Evolutionary conservation across 1,140 invertebrate species (phyloP).

Genomic region (Hyposmocoma kahamanoa): DNA sequence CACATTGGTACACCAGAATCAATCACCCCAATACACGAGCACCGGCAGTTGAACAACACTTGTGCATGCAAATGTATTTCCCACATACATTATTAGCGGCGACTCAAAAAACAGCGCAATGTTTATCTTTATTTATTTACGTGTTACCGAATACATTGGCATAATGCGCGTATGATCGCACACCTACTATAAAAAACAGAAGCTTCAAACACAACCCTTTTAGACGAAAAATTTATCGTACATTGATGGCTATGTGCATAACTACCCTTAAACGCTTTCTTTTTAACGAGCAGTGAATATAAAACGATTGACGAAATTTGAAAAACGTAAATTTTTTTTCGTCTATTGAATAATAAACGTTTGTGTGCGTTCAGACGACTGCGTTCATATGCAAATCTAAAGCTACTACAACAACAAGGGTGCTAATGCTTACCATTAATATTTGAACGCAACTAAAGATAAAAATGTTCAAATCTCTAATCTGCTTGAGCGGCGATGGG

Average conservation of each 20-base stretch:
- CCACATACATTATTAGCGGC: conserved; percentile 10
- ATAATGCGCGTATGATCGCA: conserved; percentile 49
- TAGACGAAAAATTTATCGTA: no score
- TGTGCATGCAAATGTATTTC: conserved; percentile 12
- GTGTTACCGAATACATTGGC: conserved; percentile 54
- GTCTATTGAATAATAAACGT: no score
- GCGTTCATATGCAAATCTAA: conserved; percentile 56
- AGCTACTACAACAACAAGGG: conserved; percentile 58
- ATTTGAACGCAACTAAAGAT: conserved; percentile 59
- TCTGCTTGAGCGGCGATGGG: conserved; percentile 25
- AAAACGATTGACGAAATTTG: no score
- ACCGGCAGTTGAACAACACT: conserved; percentile 5
- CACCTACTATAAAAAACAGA: no score
- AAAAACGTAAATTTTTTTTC: no score
- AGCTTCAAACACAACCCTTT: no score
- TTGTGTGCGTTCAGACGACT: no score
- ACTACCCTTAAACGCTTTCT: no score
- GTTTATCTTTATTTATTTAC: conserved; percentile 66
- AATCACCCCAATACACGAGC: no score
- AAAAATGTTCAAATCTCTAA: conserved; percentile 57
- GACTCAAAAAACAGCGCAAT: conserved; percentile 8
- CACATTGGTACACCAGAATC: no score
- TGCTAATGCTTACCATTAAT: conserved; percentile 60
- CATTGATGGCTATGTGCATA: no score
- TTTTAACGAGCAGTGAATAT: no score